These are phyloP conservation scores for Vanessa tameamea DNA, from an alignment of 1,140 invertebrate genomes.

Conservation along the genomic window DNA sequence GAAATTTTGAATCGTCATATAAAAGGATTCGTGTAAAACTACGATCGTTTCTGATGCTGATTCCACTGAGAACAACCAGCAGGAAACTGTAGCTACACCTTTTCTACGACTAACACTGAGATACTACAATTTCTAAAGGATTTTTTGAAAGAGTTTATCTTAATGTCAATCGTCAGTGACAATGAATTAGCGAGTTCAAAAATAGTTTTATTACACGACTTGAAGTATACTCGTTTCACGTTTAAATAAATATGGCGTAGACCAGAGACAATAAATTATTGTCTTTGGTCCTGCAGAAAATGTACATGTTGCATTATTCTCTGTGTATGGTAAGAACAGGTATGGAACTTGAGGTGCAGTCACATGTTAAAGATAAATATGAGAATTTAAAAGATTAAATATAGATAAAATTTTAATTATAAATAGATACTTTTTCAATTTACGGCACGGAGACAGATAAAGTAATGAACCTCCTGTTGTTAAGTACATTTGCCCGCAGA, in stretches of 20 bases:
- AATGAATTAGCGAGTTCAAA: neutral
- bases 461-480: too few species aligned
- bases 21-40: too few species aligned
- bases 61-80: too few species aligned
- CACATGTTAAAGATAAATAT: neutral
- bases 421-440: too few species aligned
- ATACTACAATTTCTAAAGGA: too few species aligned
- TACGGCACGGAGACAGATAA: too few species aligned
- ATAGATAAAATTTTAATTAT: neutral
- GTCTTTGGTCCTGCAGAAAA: neutral
- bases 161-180: neutral
- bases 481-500: too few species aligned
- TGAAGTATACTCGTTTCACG: neutral
- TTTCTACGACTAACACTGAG: too few species aligned
- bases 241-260: neutral
- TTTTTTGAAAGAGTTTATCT: too few species aligned
- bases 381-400: neutral
- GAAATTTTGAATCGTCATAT: too few species aligned
- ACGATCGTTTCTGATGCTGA: too few species aligned
- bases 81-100: too few species aligned
- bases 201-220: neutral
- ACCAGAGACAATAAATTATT: constrained; percentile 2
- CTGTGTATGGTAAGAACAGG: constrained; percentile 5
- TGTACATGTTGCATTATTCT: constrained; percentile 1
- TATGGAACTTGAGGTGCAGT: neutral